phyloP scores from a whole-genome alignment of 2,797 vertebrate genomes.

The Alca torda region DNA sequence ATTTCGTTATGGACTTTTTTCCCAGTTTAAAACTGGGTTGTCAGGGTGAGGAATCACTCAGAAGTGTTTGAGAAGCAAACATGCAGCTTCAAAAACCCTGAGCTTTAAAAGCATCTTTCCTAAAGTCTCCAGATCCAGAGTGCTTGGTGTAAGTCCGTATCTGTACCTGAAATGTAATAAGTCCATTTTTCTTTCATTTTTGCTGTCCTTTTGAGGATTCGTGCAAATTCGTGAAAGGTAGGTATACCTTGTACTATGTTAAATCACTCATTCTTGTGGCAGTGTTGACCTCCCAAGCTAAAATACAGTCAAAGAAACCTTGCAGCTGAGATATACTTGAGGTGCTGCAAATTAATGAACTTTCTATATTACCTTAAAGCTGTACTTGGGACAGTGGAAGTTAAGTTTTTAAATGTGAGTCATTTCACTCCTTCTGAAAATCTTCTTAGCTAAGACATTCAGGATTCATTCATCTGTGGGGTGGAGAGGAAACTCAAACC shows the following conservation, averaged over 20 bases:
- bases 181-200: slow-evolving; percentile 74
- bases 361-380: neutral
- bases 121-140: slow-evolving; percentile 23
- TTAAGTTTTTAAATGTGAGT: neutral
- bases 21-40: neutral
- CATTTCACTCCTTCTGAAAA: neutral
- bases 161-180: slow-evolving; percentile 52
- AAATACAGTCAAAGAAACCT: neutral
- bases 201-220: slow-evolving; percentile 78
- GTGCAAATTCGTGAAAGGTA: slow-evolving; percentile 76
- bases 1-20: neutral
- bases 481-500: neutral
- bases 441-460: neutral
- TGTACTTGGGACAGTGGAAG: neutral
- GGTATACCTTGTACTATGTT: slow-evolving; percentile 42
- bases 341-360: neutral
- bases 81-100: neutral
- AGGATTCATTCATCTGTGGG: neutral
- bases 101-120: slow-evolving; percentile 15
- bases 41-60: neutral
- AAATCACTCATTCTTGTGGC: neutral
- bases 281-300: neutral
- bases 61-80: neutral
- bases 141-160: neutral
- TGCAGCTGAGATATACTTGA: neutral